A percentile compares a stretch with the other conserved stretches of the same genome.
Conservation (phyloP, 2,113 vertebrate genomes). For the Myotis lucifugus region DNA sequence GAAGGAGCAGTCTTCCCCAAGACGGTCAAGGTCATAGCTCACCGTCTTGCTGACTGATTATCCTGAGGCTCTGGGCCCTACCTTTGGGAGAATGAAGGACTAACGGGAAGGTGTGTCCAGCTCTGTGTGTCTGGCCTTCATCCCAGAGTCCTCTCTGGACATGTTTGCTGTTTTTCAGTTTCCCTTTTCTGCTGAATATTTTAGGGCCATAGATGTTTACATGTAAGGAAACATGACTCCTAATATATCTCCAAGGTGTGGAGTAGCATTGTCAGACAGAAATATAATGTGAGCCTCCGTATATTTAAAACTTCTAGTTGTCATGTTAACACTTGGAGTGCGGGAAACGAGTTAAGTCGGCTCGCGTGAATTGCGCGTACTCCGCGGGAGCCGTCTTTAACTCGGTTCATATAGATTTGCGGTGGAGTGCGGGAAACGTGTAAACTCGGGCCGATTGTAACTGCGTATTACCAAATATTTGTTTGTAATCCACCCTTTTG, state of each 20-base stretch:
- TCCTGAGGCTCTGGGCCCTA: background rate
- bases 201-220: background rate
- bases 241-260: background rate
- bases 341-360: too few species aligned
- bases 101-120: background rate
- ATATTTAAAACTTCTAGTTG: conserved; percentile 2
- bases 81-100: background rate
- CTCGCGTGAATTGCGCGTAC: too few species aligned
- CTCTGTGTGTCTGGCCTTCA: accelerated
- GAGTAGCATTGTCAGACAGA: background rate
- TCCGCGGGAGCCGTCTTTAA: too few species aligned
- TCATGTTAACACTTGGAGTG: too few species aligned
- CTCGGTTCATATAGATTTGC: too few species aligned
- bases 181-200: background rate
- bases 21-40: background rate
- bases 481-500: too few species aligned
- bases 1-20: background rate
- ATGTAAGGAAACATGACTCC: background rate
- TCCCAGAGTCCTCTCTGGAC: background rate
- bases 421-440: too few species aligned
- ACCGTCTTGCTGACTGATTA: background rate
- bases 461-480: too few species aligned
- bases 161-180: background rate
- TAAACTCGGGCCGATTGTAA: too few species aligned
- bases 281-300: background rate